These are phyloP conservation scores for Enteromius paludinosus DNA, from an alignment of 2,797 vertebrate species.

Conservation along the genomic window DNA sequence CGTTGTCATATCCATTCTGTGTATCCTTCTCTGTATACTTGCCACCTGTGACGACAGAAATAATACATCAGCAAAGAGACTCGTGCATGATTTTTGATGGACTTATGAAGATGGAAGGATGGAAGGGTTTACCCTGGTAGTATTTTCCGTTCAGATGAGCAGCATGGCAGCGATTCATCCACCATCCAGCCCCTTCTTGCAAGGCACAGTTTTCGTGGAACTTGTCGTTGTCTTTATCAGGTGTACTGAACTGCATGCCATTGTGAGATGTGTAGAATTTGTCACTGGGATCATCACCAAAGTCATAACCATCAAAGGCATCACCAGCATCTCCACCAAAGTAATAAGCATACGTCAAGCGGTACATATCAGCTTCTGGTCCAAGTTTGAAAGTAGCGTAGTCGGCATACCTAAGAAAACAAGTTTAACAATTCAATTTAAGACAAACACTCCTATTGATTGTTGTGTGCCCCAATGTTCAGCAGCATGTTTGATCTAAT, in stretches of 20 bases:
- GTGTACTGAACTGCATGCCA: constrained; percentile 92
- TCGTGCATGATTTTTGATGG: not conserved
- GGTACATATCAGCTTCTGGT: constrained; percentile 86
- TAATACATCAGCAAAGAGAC: not conserved
- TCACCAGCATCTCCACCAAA: constrained; percentile 88
- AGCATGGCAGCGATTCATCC: constrained; percentile 98
- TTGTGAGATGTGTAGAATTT: constrained; percentile 90
- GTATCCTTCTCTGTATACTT: constrained; percentile 82
- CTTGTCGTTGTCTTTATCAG: constrained; percentile 92
- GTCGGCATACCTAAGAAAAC: constrained; percentile 84
- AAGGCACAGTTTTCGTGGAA: constrained; percentile 86
- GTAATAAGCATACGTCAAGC: constrained; percentile 87
- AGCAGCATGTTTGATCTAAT: constrained; percentile 18
- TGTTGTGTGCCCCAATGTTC: not conserved
- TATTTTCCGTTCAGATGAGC: constrained; percentile 94
- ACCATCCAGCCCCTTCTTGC: constrained; percentile 95
- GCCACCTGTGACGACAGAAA: constrained; percentile 79
- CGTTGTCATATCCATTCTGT: constrained; percentile 84
- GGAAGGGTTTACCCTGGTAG: constrained; percentile 81
- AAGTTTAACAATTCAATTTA: not conserved
- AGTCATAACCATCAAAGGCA: constrained; percentile 89
- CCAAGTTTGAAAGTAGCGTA: constrained; percentile 87
- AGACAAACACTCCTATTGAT: constrained; percentile 24
- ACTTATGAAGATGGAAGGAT: not conserved
- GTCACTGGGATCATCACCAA: constrained; percentile 88